Percentiles rank a stretch among this genome's conserved stretches.
Conservation (phyloP, 1,140 invertebrate species). For the Chironomus tepperi region DNA sequence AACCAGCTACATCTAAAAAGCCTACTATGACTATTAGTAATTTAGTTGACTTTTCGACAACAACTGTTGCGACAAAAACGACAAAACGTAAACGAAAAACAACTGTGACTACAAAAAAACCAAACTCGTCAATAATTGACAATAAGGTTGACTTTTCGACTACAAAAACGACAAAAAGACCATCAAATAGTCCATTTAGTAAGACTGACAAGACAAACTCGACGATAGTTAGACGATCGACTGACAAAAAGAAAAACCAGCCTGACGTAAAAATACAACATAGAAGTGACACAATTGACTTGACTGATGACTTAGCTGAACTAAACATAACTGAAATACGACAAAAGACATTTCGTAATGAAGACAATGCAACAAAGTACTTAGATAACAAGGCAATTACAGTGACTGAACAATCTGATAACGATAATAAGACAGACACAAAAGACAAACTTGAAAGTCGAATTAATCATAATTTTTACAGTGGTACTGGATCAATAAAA, state of each 20-base stretch:
- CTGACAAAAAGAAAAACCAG: background rate
- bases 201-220: background rate
- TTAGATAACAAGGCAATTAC: background rate
- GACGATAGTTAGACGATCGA: background rate
- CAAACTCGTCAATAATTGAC: background rate
- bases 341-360: background rate
- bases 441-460: background rate
- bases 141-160: constrained; percentile 20
- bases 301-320: background rate
- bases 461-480: background rate
- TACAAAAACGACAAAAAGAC: background rate
- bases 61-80: background rate
- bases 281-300: background rate
- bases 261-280: background rate
- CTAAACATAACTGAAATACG: background rate
- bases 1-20: background rate
- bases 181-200: constrained; percentile 1
- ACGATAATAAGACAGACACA: background rate
- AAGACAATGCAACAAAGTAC: constrained; percentile 20
- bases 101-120: background rate
- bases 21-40: background rate
- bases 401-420: background rate
- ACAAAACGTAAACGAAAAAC: background rate
- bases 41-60: constrained; percentile 21
- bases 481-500: background rate